Percentiles rank a stretch among this genome's conserved stretches.
Evolutionary conservation across 1,140 invertebrate species (phyloP).

Genomic region (Bilobella aurantiaca): DNA sequence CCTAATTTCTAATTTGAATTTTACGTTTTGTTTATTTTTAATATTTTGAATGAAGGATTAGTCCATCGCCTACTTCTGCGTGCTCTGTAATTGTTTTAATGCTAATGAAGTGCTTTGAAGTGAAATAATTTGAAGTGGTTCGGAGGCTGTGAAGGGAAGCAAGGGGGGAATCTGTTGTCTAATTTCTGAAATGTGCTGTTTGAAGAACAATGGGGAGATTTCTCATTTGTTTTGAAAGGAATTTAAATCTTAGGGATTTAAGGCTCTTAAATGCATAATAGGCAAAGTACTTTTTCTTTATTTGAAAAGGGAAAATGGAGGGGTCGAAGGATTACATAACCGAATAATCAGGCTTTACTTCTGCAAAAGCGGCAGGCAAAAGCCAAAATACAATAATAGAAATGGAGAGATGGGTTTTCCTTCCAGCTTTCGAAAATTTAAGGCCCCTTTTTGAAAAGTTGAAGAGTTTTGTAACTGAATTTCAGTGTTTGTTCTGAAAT

Average conservation of each 20-base stretch:
- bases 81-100: too few relatives aligned
- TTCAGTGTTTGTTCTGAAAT: not conserved
- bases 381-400: not conserved
- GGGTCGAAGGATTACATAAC: not conserved
- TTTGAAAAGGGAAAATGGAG: not conserved
- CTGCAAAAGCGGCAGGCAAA: too few relatives aligned
- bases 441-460: not conserved
- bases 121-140: not conserved
- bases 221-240: constrained; percentile 6
- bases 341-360: not conserved
- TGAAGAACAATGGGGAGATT: not conserved
- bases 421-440: not conserved
- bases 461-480: constrained; percentile 4
- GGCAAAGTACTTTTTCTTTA: not conserved
- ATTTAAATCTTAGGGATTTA: not conserved
- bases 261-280: not conserved
- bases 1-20: too few relatives aligned
- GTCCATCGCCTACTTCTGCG: too few relatives aligned
- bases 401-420: not conserved
- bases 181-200: not conserved
- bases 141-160: not conserved
- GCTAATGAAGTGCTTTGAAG: not conserved
- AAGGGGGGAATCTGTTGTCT: not conserved
- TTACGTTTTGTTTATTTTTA: too few relatives aligned
- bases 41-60: too few relatives aligned